Conservation (phyloP, 2,888 invertebrate genomes). For the Limnephilus auricula region DNA sequence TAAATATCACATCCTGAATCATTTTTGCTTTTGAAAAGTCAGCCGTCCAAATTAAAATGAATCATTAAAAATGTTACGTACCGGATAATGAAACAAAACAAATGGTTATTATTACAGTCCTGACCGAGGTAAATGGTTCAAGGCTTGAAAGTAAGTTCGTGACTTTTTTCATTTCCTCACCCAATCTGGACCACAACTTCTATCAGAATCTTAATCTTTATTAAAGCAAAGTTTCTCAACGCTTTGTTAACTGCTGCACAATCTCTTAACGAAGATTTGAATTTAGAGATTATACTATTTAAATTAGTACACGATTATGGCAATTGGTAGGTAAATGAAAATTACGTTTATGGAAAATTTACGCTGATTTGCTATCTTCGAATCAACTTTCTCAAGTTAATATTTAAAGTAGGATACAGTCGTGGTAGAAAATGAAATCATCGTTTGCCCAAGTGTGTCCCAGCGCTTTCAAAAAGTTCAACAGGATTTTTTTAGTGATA, state of each 20-base stretch:
- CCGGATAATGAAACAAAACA: background rate
- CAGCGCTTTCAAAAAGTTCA: no score
- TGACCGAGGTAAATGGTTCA: constrained; percentile 54
- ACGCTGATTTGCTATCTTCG: background rate
- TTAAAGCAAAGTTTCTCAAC: constrained; percentile 2
- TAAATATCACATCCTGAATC: background rate
- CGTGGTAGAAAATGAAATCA: background rate
- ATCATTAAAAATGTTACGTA: background rate
- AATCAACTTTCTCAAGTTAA: background rate
- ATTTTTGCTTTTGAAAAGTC: background rate
- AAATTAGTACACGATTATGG: background rate
- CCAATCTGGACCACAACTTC: constrained; percentile 5
- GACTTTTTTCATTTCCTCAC: constrained; percentile 41
- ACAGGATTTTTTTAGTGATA: no score
- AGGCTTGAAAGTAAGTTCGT: constrained; percentile 34
- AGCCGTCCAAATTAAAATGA: background rate
- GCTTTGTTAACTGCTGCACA: background rate
- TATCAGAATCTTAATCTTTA: background rate
- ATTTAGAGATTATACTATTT: background rate
- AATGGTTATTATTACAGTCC: background rate
- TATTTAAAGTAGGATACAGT: background rate
- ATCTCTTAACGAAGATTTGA: background rate
- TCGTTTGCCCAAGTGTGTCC: no score
- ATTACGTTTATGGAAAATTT: background rate
- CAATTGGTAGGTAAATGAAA: background rate